Evolutionary conservation across 2,113 vertebrate genomes (phyloP), one percentile per base, ranked within the genome.

Genomic region (Poecilia latipinna): DNA sequence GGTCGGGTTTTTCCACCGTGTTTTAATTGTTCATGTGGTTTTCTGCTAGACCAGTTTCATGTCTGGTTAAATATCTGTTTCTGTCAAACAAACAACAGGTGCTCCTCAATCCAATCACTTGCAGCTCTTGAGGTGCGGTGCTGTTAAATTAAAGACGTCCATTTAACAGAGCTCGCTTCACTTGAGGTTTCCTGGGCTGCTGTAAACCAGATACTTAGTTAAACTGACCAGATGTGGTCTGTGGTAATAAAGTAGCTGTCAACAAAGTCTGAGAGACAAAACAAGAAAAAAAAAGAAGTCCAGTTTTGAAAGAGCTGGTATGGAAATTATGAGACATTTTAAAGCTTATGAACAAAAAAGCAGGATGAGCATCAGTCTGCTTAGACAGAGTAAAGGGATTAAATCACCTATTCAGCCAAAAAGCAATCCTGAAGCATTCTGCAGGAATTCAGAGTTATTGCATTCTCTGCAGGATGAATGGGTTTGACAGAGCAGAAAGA

Each of bases 101-200:
- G 44, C 39, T 8, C 35, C 66, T 70, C 60, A 62, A 4, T 62
- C 70, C 75, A 80, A 54, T 77, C 77, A 74, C 22, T 66, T 3
- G 48, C 39, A 65, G 61, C 72, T 78, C 24, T 68, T 65, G 35
- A 79, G 70, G 51, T 72, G 80, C 63, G 78, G 51, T 57, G 66
- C 17, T 70, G 77, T 82, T 69, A 77, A 88, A 85, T 74, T 37
- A 79, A 85, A 77, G 62, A 65, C 44, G 57, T 61, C 22, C n/a
- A 26, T 70, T 82, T 77, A 60, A 29, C 33, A 66, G n/a, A 15
- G 79, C 70, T 65, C 70, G 51, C 44, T 78, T 84, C 68, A 84
- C 80, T 80, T 64, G 33, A 79, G 73, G 32, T 74, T 78, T 67
- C 78, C 48, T 68, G 67, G 39, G 82, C 39, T 70, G 32, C 44